These are phyloP conservation scores for Urocitellus parryii DNA, from an alignment of 2,113 vertebrate genomes.

Conservation along the genomic window DNA sequence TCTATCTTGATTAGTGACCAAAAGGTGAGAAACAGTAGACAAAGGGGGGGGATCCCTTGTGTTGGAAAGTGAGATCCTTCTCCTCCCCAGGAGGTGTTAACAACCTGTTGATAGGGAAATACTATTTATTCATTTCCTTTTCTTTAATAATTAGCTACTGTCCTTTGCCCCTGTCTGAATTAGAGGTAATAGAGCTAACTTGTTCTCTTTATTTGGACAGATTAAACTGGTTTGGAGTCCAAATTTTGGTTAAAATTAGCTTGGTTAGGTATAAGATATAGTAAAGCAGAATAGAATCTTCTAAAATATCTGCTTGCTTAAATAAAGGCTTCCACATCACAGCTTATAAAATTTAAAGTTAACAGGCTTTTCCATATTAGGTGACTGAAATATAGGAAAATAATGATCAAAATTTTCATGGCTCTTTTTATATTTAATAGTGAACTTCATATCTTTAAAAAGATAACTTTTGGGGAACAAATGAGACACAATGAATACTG, in stretches of 20 bases:
- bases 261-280: neutral
- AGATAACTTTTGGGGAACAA: neutral
- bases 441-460: neutral
- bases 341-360: neutral
- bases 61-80: too few species aligned
- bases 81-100: too few species aligned
- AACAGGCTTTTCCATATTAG: neutral
- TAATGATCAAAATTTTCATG: neutral
- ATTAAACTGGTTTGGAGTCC: neutral
- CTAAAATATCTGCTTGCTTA: neutral
- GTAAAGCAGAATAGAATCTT: neutral
- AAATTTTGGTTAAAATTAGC: neutral
- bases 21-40: too few species aligned
- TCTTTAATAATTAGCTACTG: too few species aligned
- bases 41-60: too few species aligned
- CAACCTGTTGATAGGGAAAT: too few species aligned
- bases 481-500: neutral
- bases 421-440: neutral
- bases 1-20: too few species aligned
- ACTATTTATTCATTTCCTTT: too few species aligned
- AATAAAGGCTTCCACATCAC: neutral
- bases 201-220: neutral
- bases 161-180: too few species aligned
- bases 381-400: neutral
- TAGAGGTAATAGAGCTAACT: neutral